Evolutionary conservation across 1,140 invertebrate species (phyloP).

Genomic region (Drosophila mayri): DNA sequence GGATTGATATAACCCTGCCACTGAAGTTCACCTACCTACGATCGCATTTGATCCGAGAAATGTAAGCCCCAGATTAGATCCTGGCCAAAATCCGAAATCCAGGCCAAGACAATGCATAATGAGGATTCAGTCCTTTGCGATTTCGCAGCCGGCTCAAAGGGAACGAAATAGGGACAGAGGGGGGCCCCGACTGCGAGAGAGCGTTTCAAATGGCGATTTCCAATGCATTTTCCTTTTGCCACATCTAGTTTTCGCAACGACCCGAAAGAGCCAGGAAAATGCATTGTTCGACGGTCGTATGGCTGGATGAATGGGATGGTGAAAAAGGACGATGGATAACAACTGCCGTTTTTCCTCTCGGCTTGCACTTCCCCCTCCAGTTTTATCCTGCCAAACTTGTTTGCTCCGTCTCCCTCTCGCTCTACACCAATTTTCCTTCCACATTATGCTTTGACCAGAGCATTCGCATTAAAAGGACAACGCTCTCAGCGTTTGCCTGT

Average conservation of each 20-base stretch:
- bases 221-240: conserved; percentile 57
- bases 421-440: conserved; percentile 62
- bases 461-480: conserved; percentile 83
- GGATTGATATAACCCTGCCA: conserved; percentile 15
- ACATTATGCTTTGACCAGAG: conserved; percentile 72
- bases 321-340: conserved; percentile 18
- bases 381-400: conserved; percentile 80
- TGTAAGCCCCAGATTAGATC: conserved; percentile 42
- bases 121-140: conserved; percentile 52
- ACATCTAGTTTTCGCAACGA: conserved; percentile 65
- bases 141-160: conserved; percentile 14
- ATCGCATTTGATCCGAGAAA: conserved; percentile 29
- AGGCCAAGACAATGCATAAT: conserved; percentile 55
- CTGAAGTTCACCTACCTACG: conserved; percentile 17
- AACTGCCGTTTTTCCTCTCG: conserved; percentile 71
- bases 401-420: conserved; percentile 52
- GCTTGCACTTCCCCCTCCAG: conserved; percentile 56
- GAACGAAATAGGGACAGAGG: conserved; percentile 5
- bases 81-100: conserved; percentile 26
- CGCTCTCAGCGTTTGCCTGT: conserved; percentile 49
- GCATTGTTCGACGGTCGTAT: conserved; percentile 47
- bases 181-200: conserved; percentile 8
- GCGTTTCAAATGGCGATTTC: conserved; percentile 53
- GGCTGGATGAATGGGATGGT: conserved; percentile 17
- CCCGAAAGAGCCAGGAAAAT: conserved; percentile 39